Conservation (phyloP, 2,888 invertebrate genomes). For the Neoitamus cyanurus region DNA sequence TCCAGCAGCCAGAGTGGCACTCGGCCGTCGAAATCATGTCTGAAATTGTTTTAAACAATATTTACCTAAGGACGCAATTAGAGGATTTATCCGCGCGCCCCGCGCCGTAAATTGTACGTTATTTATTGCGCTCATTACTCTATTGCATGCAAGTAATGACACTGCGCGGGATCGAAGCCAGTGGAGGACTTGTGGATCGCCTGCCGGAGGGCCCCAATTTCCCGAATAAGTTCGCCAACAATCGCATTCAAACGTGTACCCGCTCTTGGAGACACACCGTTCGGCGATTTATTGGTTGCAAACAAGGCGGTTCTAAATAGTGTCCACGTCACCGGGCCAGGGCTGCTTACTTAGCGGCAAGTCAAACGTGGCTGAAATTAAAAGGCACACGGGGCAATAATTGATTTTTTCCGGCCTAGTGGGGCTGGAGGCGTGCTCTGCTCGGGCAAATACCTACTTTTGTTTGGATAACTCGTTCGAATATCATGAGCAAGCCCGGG, state of each 20-base stretch:
- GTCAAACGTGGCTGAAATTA: not conserved
- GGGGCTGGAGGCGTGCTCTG: not conserved
- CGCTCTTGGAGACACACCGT: conserved; percentile 2
- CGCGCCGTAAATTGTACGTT: conserved; percentile 44
- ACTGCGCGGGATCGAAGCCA: not conserved
- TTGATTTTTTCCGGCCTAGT: not conserved
- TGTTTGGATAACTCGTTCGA: not conserved
- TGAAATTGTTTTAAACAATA: conserved; percentile 49
- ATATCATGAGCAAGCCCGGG: not conserved
- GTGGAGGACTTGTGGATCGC: conserved; percentile 39
- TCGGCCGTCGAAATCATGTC: conserved; percentile 34
- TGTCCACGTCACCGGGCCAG: not conserved
- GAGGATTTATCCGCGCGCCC: conserved; percentile 28
- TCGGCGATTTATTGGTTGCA: not conserved
- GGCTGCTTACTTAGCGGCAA: not conserved
- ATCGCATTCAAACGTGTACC: conserved; percentile 13
- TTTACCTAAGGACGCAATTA: conserved; percentile 48
- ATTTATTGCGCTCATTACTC: conserved; percentile 51
- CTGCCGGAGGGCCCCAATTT: conserved; percentile 32
- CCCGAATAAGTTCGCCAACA: conserved; percentile 19
- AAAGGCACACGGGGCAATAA: not conserved
- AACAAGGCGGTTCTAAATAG: not conserved
- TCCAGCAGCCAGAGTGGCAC: conserved; percentile 20
- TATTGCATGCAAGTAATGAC: conserved; percentile 50
- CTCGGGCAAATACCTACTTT: not conserved